These are phyloP conservation scores for Myxocyprinus asiaticus DNA, from an alignment of 2,113 vertebrate species.

Conservation along the genomic window DNA sequence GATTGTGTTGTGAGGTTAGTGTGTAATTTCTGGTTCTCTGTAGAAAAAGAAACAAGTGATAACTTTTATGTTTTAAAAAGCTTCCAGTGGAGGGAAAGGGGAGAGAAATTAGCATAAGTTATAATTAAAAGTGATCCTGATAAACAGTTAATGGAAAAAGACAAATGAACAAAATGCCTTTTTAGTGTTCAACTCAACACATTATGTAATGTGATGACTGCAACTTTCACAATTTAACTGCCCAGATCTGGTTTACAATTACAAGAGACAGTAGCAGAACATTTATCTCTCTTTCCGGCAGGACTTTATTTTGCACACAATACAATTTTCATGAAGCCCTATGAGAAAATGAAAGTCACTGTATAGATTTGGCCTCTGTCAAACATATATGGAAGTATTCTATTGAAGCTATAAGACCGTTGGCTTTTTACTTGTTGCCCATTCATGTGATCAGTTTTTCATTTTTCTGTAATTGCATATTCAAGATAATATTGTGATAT, in stretches of 20 bases:
- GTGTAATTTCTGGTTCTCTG: too few species aligned
- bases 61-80: neutral
- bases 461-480: neutral
- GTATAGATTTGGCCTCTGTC: neutral
- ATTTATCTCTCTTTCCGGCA: neutral
- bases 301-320: neutral
- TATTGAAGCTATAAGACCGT: neutral
- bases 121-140: conserved; percentile 23
- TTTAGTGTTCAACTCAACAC: neutral
- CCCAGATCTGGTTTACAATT: neutral
- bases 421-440: neutral
- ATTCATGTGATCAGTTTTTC: neutral
- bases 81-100: neutral
- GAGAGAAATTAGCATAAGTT: neutral
- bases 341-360: neutral
- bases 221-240: neutral
- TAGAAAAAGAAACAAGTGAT: neutral
- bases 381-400: neutral
- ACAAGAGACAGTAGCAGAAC: neutral
- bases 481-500: neutral
- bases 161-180: neutral
- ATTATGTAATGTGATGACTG: neutral
- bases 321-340: neutral
- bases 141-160: neutral
- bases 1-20: too few species aligned